Evolutionary conservation across 2,113 vertebrate genomes (phyloP).

Genomic region (Thinocorus orbignyianus): DNA sequence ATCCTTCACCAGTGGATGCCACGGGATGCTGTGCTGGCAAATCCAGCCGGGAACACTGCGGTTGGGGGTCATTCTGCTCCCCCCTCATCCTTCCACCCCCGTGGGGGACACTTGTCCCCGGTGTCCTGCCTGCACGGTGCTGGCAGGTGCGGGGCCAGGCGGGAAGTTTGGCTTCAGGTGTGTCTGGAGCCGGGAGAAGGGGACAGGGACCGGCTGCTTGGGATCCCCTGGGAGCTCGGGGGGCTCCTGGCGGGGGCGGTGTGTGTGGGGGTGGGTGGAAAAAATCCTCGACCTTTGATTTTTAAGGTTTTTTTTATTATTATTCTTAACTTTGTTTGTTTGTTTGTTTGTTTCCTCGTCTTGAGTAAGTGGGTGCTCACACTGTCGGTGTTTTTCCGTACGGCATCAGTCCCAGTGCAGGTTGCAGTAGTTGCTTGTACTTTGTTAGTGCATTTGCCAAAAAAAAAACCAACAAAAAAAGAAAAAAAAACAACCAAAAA

Average conservation of each 20-base stretch:
- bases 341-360: neutral
- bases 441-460: neutral
- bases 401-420: neutral
- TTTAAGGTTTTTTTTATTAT: rapidly evolving
- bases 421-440: neutral
- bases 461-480: neutral
- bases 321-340: too few species aligned
- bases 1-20: too few species aligned
- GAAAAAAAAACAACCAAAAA: rapidly evolving
- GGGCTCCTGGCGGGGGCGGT: neutral
- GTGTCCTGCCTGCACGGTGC: neutral
- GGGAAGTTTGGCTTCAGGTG: neutral
- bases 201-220: neutral
- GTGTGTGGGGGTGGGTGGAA: too few species aligned
- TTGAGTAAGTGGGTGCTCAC: neutral
- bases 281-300: neutral
- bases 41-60: neutral
- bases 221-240: neutral
- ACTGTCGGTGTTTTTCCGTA: slow-evolving; percentile 8
- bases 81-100: neutral
- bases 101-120: neutral
- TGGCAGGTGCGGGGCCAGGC: neutral
- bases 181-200: neutral
- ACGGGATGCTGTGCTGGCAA: neutral
- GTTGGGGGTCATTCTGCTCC: neutral